These are phyloP conservation scores for Crotalus tigris DNA, from an alignment of 2,113 vertebrate genomes.

Conservation along the genomic window DNA sequence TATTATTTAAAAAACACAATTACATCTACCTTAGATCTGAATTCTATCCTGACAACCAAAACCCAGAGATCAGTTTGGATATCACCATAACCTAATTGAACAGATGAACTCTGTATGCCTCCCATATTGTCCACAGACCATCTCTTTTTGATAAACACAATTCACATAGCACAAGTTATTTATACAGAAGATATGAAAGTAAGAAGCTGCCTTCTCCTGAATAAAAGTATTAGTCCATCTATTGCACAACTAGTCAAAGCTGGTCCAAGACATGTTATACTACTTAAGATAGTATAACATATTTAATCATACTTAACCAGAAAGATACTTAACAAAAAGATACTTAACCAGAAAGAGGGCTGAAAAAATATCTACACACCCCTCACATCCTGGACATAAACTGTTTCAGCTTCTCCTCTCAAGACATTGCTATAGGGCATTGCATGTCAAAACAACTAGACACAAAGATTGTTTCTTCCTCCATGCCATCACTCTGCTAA, in stretches of 20 bases:
- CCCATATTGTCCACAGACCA: not conserved
- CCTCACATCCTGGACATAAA: not conserved
- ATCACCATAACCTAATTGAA: too few species aligned
- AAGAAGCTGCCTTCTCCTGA: not conserved
- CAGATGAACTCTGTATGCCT: not conserved
- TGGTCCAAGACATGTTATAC: not conserved
- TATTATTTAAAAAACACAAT: not conserved
- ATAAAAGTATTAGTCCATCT: not conserved
- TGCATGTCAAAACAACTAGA: not conserved
- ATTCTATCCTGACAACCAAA: not conserved
- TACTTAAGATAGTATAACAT: not conserved
- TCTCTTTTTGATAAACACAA: not conserved
- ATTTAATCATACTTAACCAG: not conserved
- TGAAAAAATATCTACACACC: not conserved
- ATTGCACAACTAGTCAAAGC: not conserved
- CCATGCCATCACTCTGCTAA: not conserved
- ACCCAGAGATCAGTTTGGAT: not conserved
- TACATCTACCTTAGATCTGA: not conserved
- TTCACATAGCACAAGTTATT: not conserved
- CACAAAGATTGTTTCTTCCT: not conserved
- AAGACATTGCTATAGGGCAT: not conserved
- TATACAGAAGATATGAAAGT: not conserved
- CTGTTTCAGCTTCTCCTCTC: not conserved
- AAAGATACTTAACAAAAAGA: not conserved
- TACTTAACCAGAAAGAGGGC: not conserved